Evolutionary conservation across 2,797 vertebrate species (phyloP), one percentile per base, ranked within the genome.

Genomic region (Tauraco hartlaubi): DNA sequence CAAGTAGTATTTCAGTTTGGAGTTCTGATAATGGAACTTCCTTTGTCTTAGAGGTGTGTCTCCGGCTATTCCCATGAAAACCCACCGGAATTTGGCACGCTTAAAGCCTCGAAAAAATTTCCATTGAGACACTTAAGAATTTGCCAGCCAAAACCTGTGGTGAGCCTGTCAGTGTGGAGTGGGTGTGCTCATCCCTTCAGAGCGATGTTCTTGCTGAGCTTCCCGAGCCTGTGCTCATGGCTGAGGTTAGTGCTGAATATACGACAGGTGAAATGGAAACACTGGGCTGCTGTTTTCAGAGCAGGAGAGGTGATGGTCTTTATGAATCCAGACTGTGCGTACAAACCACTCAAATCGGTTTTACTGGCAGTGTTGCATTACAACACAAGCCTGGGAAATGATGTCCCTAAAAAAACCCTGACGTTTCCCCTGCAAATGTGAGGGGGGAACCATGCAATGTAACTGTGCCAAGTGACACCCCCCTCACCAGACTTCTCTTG

Each of bases 41-140:
- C 55, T 76, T 92, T 89, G 56, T 79, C 64, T 76, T 82, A 77
- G 54, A 92, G 72, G 41, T 44, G 21, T 1, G 0, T 82, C 41
- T 89, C 54, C 26, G 23, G 59, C 68, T 89, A n/a, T 92, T 96
- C 72, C 79, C 62, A 58, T 86, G 69, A 94, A 94, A 94, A 92
- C 54, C 20, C 12, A 62, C n/a, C 76, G 92, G 94, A 71, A 85
- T 88, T 48, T 55, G 85, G 69, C 79, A 83, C 51, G 12, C 44
- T 81, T 77, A 62, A 85, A 92, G n/a, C 46, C 64, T 93, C 1
- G 0, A 51, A 62, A 96, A 94, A 94, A 33, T 78, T 92, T 77
- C 78, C 75, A 31, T 93, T 88, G 68, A 80, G 64, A 66, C 35
- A 41, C 31, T 1, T 18, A 67, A 89, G 86, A 72, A 91, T 88